These are phyloP conservation scores for Meta bourneti DNA, from an alignment of 2,888 invertebrate species.

Conservation along the genomic window DNA sequence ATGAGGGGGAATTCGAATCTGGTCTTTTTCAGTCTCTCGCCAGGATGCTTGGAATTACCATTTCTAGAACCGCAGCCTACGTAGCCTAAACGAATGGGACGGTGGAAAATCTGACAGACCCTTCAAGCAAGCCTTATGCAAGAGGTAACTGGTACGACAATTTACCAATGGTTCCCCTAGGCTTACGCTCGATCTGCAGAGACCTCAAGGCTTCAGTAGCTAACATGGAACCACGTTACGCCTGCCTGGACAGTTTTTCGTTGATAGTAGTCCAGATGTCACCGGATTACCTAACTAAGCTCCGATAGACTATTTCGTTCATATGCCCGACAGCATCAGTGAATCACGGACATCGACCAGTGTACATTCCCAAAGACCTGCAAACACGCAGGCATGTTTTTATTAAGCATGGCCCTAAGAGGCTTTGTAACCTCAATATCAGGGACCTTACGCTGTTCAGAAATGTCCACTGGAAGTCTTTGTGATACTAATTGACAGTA, in stretches of 20 bases:
- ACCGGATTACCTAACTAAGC: neutral
- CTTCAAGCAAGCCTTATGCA: neutral
- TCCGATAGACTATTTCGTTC: neutral
- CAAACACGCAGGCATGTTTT: neutral
- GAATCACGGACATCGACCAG: too few species aligned
- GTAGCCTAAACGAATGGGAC: neutral
- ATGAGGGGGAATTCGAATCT: slow-evolving; percentile 1
- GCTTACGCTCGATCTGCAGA: neutral
- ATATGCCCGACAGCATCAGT: neutral
- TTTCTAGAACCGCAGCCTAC: neutral
- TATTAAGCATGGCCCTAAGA: neutral
- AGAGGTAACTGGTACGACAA: neutral
- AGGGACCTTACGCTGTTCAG: neutral
- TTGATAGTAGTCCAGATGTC: neutral
- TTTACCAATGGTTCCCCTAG: neutral
- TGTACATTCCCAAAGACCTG: neutral
- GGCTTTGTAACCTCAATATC: neutral
- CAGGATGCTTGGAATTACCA: neutral
- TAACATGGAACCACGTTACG: neutral
- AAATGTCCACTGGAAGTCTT: neutral
- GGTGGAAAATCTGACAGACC: neutral
- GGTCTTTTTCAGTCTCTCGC: neutral
- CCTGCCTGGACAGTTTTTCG: neutral
- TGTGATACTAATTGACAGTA: neutral
- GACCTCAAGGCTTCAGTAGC: neutral